Conservation (phyloP, 2,113 vertebrate genomes). For the Pluvianellus socialis region DNA sequence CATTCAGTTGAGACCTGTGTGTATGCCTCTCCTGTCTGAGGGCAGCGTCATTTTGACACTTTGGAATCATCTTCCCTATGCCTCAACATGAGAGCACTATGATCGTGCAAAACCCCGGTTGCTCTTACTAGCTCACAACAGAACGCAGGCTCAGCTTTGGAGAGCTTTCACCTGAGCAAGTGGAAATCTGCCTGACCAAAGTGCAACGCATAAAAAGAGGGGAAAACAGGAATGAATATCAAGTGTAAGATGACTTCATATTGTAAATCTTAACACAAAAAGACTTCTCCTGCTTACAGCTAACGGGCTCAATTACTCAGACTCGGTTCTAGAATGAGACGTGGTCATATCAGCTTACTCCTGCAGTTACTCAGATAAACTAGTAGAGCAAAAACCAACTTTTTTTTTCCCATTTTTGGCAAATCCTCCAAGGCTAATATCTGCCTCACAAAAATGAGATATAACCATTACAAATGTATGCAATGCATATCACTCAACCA, state of each 20-base stretch:
- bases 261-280: neutral
- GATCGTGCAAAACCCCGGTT: neutral
- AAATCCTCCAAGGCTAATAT: neutral
- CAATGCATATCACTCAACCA: neutral
- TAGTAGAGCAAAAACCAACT: neutral
- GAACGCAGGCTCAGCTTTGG: neutral
- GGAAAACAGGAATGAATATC: neutral
- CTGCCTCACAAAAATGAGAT: neutral
- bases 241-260: neutral
- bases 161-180: neutral
- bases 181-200: neutral
- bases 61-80: neutral
- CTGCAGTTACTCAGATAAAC: neutral
- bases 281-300: neutral
- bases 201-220: neutral
- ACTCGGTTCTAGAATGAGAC: neutral
- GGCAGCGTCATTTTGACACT: neutral
- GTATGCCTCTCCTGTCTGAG: neutral
- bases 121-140: neutral
- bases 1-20: neutral
- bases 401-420: neutral
- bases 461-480: neutral
- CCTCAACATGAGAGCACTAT: neutral
- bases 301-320: neutral
- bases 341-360: neutral